Base-by-base conservation (phyloP, 2,888 invertebrate species). In the Empis stercorea region DNA sequence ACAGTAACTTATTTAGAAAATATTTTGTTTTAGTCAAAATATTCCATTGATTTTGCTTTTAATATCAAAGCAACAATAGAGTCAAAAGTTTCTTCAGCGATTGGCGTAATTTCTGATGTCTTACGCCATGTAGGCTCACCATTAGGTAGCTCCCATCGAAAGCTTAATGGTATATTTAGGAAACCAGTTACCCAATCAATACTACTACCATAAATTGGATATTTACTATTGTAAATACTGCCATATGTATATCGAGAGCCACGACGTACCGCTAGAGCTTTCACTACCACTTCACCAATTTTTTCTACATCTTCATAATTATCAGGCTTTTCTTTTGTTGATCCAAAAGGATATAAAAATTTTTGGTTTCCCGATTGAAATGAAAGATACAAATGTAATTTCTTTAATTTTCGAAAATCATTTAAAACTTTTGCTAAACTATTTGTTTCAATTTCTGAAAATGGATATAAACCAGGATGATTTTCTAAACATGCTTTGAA, bases 361-460 rank as follows among this genome's bases (percentile, higher is more conserved):
- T 80, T 68, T 59, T 88, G 86, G 0, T 83, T 79, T 57, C 76
- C 86, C 1, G 87, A 82, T 62, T 88, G 88, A 61, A 87, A 78
- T 0, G 80, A 76, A 4, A 88, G 60, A 61, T 85, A 88, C 32
- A 80, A 65, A 30, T 74, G 73, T 14, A 81, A 68, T 39, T 71
- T 65, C 63, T 6, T 27, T 27, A 6, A 2, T 27, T 30, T 71
- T 67, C 40, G n/a, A n/a, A 80, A 57, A 0, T 73, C 64, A 1
- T 57, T 58, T 36, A 84, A 73, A 59, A 71, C 84, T 0, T 73
- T 54, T 1, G 81, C 73, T 13, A 81, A 56, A 0, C 74, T 61
- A 42, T 65, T 64, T 0, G 76, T 75, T 56, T 78, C 78, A 1
- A 66, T 59, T 55, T 78, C 79, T 1, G 79, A 77, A 59, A 78